Evolutionary conservation across 2,888 invertebrate genomes (phyloP).

Genomic region (Idaea biselata): DNA sequence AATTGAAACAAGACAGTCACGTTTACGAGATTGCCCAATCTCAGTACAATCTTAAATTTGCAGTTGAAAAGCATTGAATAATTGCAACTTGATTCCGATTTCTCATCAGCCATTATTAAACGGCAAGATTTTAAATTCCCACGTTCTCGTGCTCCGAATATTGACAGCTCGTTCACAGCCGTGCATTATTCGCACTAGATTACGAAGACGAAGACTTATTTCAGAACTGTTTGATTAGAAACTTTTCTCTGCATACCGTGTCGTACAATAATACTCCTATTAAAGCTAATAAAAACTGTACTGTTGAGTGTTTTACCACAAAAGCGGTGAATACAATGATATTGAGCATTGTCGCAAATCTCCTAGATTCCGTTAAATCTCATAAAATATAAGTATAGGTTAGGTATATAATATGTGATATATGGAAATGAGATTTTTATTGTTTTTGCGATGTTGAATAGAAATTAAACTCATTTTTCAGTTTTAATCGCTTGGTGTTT

Average conservation of each 20-base stretch:
- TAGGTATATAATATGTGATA: neutral
- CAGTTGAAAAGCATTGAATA: constrained; percentile 44
- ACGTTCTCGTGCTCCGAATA: constrained; percentile 72
- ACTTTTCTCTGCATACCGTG: constrained; percentile 14
- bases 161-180: constrained; percentile 26
- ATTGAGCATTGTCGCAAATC: neutral
- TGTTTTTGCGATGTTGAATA: no score
- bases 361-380: constrained; percentile 5
- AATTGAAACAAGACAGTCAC: constrained; percentile 71
- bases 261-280: constrained; percentile 7
- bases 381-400: neutral
- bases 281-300: neutral
- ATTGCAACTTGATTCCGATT: constrained; percentile 51
- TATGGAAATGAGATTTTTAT: no score
- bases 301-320: neutral
- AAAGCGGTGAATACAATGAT: neutral
- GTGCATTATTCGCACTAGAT: constrained; percentile 27
- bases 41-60: constrained; percentile 50
- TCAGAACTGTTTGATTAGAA: constrained; percentile 22
- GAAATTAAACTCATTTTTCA: no score
- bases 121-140: constrained; percentile 59
- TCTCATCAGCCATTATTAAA: constrained; percentile 53
- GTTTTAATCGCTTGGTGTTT: no score
- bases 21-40: constrained; percentile 56
- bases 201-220: constrained; percentile 22